Evolutionary conservation across 2,113 vertebrate genomes (phyloP), one percentile per base, ranked within the genome.

Genomic region (Willisornis vidua): DNA sequence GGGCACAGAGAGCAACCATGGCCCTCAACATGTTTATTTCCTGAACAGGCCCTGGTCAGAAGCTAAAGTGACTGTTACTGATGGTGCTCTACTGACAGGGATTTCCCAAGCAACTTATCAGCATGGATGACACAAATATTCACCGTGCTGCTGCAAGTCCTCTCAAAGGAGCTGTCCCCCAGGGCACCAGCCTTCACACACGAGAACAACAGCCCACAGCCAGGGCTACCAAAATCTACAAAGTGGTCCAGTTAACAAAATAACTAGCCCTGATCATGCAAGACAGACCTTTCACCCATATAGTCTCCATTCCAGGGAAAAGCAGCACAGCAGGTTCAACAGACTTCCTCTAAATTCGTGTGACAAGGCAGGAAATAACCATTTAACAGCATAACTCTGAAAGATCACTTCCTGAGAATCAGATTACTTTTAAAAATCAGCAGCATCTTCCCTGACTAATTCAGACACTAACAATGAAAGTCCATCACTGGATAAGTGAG

Each of bases 21-120:
- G n/a, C 49, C 15, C 25, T 43, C 55, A 43, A 17, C 1, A 2
- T 0, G 1, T 19, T 80, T 57, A 16, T 37, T 55, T 24, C 33
- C 65, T 31, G 19, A 79, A 19, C 7, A 75, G 33, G 23, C 51
- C 37, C 28, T 8, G 19, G 45, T 23, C 51, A 77, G 46, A 66
- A 74, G 33, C 63, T 61, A 26, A 85, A 67, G 19, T 16, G 37
- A 41, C 24, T 5, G 0, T n/a, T 71, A 37, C 11, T 70, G 28
- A 43, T 16, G 12, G 51, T 41, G 46, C n/a, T 49, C 63, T 66
- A 45, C 84, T 80, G 58, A 73, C n/a, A 67, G 1, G 4, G 28
- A 43, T 37, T 91, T 45, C 37, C 12, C 65, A 73, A 13, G 4
- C 35, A 43, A 29, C 55, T 78, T 84, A 70, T 37, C 23, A 29